phyloP scores from a whole-genome alignment of 2,113 vertebrate genomes.

The Tricholaema leucomelas region DNA sequence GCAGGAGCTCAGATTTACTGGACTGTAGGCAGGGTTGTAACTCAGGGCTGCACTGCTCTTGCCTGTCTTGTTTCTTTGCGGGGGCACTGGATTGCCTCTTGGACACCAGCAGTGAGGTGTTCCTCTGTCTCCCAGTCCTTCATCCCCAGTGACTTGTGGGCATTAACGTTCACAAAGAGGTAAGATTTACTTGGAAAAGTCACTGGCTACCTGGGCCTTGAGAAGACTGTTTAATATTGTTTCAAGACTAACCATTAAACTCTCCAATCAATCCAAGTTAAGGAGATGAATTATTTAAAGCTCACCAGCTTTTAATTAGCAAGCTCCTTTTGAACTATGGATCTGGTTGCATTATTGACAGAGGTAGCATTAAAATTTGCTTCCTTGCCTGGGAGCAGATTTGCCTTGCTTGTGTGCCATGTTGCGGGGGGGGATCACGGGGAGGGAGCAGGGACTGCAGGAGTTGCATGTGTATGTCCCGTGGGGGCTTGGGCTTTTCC shows the following conservation, averaged over 20 bases:
- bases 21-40: neutral
- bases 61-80: neutral
- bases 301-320: slow-evolving; percentile 98
- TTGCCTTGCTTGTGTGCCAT: slow-evolving; percentile 11
- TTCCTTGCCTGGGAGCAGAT: slow-evolving; percentile 59
- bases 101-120: neutral
- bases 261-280: slow-evolving; percentile 99
- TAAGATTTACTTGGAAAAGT: slow-evolving; percentile 59
- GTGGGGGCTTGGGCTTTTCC: neutral
- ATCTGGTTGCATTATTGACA: slow-evolving; percentile 96
- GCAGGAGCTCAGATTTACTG: neutral
- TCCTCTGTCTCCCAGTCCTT: neutral
- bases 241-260: slow-evolving; percentile 92
- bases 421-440: neutral
- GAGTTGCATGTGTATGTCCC: neutral
- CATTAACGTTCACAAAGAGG: slow-evolving; percentile 31
- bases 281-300: slow-evolving; percentile 99
- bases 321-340: slow-evolving; percentile 94
- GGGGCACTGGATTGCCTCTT: neutral
- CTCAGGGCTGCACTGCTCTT: neutral
- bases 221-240: slow-evolving; percentile 97
- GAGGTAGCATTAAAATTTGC: slow-evolving; percentile 78
- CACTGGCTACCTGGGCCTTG: slow-evolving; percentile 72
- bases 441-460: neutral
- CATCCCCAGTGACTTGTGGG: neutral